Percentiles rank a stretch among this genome's conserved stretches.
These are phyloP conservation scores for Akabosia matsudoensis DNA, from an alignment of 1,140 invertebrate species.

Conservation along the genomic window DNA sequence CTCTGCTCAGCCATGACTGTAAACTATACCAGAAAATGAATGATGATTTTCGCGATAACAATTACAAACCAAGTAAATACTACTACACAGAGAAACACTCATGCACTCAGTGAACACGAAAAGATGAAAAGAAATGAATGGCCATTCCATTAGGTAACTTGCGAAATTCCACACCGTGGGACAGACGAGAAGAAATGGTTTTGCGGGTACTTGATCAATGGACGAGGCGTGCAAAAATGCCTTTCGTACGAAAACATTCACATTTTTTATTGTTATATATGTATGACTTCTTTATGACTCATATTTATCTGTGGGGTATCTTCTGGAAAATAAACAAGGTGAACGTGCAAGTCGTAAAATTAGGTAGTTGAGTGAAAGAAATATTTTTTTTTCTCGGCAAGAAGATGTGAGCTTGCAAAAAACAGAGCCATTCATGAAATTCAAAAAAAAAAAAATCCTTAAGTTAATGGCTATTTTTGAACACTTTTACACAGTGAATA, in stretches of 20 bases:
- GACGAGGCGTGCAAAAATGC: background rate
- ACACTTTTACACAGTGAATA: too few species aligned
- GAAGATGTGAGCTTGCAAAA: background rate
- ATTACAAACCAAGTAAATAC: too few species aligned
- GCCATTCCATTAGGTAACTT: background rate
- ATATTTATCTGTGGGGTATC: background rate
- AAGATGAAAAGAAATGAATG: background rate
- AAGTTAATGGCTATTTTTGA: too few species aligned
- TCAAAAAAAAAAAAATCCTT: background rate
- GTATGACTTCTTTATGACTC: conserved; percentile 6
- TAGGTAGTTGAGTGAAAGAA: background rate
- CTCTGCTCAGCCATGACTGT: background rate
- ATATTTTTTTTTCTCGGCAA: background rate
- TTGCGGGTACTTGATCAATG: conserved; percentile 14
- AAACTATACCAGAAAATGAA: too few species aligned
- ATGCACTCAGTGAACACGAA: too few species aligned
- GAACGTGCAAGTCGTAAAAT: conserved; percentile 2
- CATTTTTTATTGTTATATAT: background rate
- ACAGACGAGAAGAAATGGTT: conserved; percentile 6
- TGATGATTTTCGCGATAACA: too few species aligned
- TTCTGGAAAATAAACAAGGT: conserved; percentile 7
- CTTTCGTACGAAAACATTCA: too few species aligned
- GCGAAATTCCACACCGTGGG: background rate
- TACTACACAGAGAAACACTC: too few species aligned
- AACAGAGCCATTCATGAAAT: background rate